A percentile compares a stretch with the other conserved stretches of the same genome.
phyloP scores from a whole-genome alignment of 2,797 vertebrate genomes.

The Triplophysa bombifrons region DNA sequence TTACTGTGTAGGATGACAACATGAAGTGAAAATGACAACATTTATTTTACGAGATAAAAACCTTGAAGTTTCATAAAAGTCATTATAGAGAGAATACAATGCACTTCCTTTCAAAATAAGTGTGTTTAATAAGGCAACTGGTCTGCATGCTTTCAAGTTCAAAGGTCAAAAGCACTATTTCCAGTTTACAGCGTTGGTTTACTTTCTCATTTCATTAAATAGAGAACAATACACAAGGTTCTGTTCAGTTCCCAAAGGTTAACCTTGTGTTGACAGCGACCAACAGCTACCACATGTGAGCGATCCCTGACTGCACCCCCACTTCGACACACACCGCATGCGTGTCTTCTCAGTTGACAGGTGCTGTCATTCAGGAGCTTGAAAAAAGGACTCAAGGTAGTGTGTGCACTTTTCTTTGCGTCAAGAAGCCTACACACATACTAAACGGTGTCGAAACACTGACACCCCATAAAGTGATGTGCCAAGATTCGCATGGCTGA shows the following conservation, averaged over 20 bases:
- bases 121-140: too few species aligned
- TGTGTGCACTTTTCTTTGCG: constrained; percentile 69
- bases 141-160: too few species aligned
- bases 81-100: too few species aligned
- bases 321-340: constrained; percentile 36
- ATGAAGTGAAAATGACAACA: too few species aligned
- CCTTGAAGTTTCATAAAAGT: too few species aligned
- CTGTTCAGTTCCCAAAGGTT: constrained; percentile 41
- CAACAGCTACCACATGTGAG: constrained; percentile 56
- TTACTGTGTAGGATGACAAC: too few species aligned
- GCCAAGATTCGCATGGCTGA: background rate
- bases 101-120: too few species aligned
- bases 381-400: constrained; percentile 66
- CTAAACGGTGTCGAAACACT: constrained; percentile 62
- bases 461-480: constrained; percentile 24
- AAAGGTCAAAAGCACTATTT: constrained; percentile 3
- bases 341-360: constrained; percentile 55
- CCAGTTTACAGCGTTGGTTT: background rate
- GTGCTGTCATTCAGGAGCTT: constrained; percentile 52
- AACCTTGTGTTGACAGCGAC: constrained; percentile 52
- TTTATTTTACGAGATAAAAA: too few species aligned
- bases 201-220: background rate
- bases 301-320: constrained; percentile 30
- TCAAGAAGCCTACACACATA: constrained; percentile 63
- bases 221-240: constrained; percentile 13